Percentiles rank a stretch among this genome's conserved stretches.
These are phyloP conservation scores for Sceloporus undulatus DNA, from an alignment of 2,113 vertebrate species.

Conservation along the genomic window DNA sequence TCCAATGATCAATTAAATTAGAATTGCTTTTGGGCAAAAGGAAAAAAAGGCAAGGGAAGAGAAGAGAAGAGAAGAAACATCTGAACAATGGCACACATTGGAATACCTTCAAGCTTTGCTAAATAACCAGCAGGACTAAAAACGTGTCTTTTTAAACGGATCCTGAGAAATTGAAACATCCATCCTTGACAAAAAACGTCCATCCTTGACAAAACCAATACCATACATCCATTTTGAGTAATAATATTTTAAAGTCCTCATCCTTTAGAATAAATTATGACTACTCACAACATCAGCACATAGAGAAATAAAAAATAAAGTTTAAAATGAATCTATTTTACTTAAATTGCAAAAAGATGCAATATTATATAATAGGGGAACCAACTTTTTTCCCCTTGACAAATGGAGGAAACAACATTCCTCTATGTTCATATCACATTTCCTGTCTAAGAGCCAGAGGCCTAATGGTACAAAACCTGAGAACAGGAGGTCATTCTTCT, in stretches of 20 bases:
- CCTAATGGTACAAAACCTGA: not conserved
- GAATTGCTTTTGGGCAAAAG: not conserved
- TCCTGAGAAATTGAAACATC: too few relatives aligned
- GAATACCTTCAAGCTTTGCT: not conserved
- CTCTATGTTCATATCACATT: not conserved
- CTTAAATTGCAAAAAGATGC: not conserved
- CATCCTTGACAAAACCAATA: not conserved
- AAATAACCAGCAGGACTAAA: not conserved
- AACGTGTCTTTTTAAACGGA: not conserved
- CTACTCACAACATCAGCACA: not conserved
- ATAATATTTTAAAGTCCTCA: constrained; percentile 19
- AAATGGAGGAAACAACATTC: constrained; percentile 20
- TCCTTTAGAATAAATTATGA: not conserved
- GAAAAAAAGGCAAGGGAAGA: not conserved
- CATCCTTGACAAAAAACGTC: not conserved
- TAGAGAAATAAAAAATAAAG: not conserved
- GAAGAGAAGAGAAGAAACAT: not conserved
- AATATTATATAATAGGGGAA: not conserved
- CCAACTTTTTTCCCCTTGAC: not conserved
- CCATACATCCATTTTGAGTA: not conserved
- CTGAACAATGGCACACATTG: too few relatives aligned
- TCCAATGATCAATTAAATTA: not conserved
- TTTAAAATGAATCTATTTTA: not conserved
- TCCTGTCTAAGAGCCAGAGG: not conserved
- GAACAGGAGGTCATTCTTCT: constrained; percentile 8